These are phyloP conservation scores for Anthrax anthrax DNA, from an alignment of 2,888 invertebrate genomes.

Conservation along the genomic window DNA sequence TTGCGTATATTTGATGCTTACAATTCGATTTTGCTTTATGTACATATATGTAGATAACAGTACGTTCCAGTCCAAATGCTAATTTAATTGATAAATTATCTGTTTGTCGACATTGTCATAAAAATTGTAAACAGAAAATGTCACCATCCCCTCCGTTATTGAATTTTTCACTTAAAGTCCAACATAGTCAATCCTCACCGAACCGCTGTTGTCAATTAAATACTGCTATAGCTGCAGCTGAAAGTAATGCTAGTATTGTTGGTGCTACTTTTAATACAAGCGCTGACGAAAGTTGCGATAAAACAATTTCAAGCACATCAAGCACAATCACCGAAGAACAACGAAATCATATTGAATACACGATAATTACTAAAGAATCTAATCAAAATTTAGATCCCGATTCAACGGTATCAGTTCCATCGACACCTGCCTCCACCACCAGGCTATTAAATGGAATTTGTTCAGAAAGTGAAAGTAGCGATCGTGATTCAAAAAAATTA, in stretches of 20 bases:
- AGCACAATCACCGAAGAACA: slow-evolving; percentile 28
- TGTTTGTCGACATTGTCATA: slow-evolving; percentile 64
- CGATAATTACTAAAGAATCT: neutral
- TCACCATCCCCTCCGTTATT: slow-evolving; percentile 19
- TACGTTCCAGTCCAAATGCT: slow-evolving; percentile 58
- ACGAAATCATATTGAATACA: slow-evolving; percentile 16
- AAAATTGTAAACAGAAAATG: slow-evolving; percentile 43
- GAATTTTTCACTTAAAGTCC: slow-evolving; percentile 33
- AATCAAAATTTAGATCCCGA: neutral
- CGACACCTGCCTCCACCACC: slow-evolving; percentile 2
- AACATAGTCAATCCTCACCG: slow-evolving; percentile 34
- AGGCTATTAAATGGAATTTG: slow-evolving; percentile 7
- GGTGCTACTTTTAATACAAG: neutral
- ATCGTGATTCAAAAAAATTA: neutral
- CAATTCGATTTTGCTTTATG: neutral
- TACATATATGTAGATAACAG: slow-evolving; percentile 56
- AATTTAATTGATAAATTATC: slow-evolving; percentile 49
- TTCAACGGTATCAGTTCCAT: slow-evolving; percentile 3
- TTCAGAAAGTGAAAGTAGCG: slow-evolving; percentile 6
- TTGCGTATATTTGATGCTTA: neutral
- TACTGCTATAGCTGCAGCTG: slow-evolving; percentile 10
- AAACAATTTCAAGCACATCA: slow-evolving; percentile 28
- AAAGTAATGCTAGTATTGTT: neutral
- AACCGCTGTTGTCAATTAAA: slow-evolving; percentile 33
- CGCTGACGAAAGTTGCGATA: slow-evolving; percentile 9